Evolutionary conservation across 2,888 invertebrate genomes (phyloP), one percentile per base, ranked within the genome.

Genomic region (Athrips mouffetella): DNA sequence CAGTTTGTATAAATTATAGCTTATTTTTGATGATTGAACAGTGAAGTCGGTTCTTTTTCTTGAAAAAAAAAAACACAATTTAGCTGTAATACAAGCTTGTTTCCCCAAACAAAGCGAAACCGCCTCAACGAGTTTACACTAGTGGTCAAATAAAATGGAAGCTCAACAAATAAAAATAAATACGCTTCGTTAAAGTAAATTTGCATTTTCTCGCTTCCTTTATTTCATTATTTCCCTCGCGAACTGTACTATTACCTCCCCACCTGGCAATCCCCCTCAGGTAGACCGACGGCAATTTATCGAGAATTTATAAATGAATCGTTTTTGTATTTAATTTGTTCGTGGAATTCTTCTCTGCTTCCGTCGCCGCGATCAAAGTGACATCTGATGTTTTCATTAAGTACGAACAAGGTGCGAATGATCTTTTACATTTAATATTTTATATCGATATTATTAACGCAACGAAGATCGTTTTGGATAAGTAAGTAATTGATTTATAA

Each of bases 181-280:
- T 66, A 69, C 69, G 68, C 75, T 79, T 82, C 81, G 81, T 83
- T 81, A 81, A 73, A 77, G 67, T 60, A 75, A 77, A 80, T 83
- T 83, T 80, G 71, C 80, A 80, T 81, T 76, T 80, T 73, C 70
- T 77, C 78, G 73, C 70, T 76, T 71, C 67, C 61, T 73, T 76
- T 74, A 73, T 76, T 77, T 74, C 63, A 68, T 73, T 73, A 70
- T 69, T 64, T 65, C 64, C 58, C 53, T n/a, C 51, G 52, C 65
- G 65, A 64, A 65, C 65, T 67, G 59, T 66, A 65, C 70, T 65
- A 60, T 55, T n/a, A n/a, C n/a, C n/a, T n/a, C n/a, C n/a, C n/a
- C n/a, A n/a, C n/a, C n/a, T n/a, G n/a, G n/a, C n/a, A n/a, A n/a
- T 53, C 57, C 52, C 49, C 49, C 62, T 59, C 58, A 64, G 59